A percentile compares a stretch with the other conserved stretches of the same genome.
Evolutionary conservation across 37 sponge, comb jelly and placozoan species (phyloP).

Genomic region (Crambe crambe): DNA sequence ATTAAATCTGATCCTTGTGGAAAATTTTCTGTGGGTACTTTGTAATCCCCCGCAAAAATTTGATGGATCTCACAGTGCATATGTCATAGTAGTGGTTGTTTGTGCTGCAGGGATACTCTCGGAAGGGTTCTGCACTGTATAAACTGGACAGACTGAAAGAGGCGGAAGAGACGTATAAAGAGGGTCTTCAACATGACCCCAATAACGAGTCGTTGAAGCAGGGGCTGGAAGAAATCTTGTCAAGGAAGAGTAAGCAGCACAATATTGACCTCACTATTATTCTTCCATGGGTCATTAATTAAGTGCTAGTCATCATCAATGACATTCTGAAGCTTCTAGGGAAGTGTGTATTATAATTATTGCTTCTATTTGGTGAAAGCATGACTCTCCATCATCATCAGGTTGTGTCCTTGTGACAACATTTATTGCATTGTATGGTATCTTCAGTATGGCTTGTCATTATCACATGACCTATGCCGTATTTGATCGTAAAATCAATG

Average conservation of each 20-base stretch:
- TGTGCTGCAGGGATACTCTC: constrained; percentile 71
- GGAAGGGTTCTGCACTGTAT: constrained; percentile 62
- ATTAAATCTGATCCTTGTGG: not conserved
- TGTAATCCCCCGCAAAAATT: too few species aligned
- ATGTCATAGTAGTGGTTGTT: not conserved
- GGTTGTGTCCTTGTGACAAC: too few species aligned
- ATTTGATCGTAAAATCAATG: constrained; percentile 17
- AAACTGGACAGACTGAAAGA: constrained; percentile 35
- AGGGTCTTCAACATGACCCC: constrained; percentile 68
- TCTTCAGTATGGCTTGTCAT: constrained; percentile 5
- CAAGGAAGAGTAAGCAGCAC: not conserved
- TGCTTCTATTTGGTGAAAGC: too few species aligned
- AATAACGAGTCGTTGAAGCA: constrained; percentile 57
- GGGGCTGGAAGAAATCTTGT: constrained; percentile 39
- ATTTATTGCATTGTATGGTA: constrained; percentile 3
- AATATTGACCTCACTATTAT: not conserved
- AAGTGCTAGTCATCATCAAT: too few species aligned
- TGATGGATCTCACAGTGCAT: too few species aligned
- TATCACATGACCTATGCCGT: not conserved
- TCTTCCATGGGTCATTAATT: not conserved
- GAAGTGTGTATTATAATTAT: too few species aligned
- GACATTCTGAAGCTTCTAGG: too few species aligned
- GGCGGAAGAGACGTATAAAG: constrained; percentile 50
- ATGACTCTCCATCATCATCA: too few species aligned
- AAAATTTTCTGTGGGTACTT: too few species aligned